Conservation (phyloP, 2,113 vertebrate species). For the Ageneiosus marmoratus region DNA sequence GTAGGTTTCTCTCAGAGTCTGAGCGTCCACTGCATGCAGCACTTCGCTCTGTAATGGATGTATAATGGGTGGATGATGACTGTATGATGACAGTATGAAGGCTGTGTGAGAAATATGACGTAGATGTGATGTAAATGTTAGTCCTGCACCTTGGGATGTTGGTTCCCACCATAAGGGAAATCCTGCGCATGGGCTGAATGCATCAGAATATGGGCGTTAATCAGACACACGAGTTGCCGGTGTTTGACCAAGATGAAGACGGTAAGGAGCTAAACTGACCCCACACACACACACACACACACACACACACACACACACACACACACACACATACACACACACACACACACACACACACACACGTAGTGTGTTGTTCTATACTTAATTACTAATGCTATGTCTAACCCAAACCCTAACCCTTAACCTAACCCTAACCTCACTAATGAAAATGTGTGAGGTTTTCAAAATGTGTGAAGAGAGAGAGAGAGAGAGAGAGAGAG, state of each 20-base stretch:
- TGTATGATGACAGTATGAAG: not conserved
- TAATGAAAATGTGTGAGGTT: too few species aligned
- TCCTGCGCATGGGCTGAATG: constrained; percentile 15
- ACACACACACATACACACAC: not conserved
- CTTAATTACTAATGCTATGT: too few species aligned
- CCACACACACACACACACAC: not conserved
- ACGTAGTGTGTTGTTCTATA: too few species aligned
- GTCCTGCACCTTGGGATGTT: constrained; percentile 6
- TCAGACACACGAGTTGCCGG: constrained; percentile 27
- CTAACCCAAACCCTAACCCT: too few species aligned
- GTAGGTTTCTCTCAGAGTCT: constrained; percentile 4
- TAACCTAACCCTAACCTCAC: too few species aligned
- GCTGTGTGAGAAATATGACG: not conserved
- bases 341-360: too few species aligned
- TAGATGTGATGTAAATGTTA: constrained; percentile 12
- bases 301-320: not conserved
- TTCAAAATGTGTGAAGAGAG: too few species aligned
- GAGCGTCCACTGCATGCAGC: constrained; percentile 13
- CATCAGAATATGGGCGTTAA: constrained; percentile 23
- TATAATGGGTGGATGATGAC: not conserved
- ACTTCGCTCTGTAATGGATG: constrained; percentile 6
- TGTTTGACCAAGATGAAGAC: constrained; percentile 37
- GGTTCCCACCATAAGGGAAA: constrained; percentile 25
- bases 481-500: too few species aligned
- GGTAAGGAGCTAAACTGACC: constrained; percentile 25